Evolutionary conservation across 2,113 vertebrate species (phyloP), one percentile per base, ranked within the genome.

Genomic region (Orthochromis malagaraziensis): DNA sequence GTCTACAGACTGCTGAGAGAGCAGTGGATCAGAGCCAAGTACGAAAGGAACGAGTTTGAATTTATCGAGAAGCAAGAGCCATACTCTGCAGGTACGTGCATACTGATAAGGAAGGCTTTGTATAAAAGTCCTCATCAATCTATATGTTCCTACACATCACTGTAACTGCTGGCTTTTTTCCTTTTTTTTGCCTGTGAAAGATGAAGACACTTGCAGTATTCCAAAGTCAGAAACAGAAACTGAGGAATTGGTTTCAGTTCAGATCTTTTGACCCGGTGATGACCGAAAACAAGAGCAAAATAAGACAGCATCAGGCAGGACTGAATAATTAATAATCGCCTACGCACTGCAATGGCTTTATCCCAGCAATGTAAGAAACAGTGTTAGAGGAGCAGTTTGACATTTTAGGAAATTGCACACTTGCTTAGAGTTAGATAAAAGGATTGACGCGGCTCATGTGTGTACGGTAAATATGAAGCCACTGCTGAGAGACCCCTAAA

Each of bases 1-100:
- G 45, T 83, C 85, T 79, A 1, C 96, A 99, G 98, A 86, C 94
- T 99, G 84, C 97, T 99, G 90, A 97, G 97, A 35, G 98, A 99
- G 88, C 98, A 99, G 95, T 99, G 98, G 98, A 98, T 99, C 95
- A 95, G 97, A 91, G 98, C 98, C 96, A 98, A 98, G 94, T 99
- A 99, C 0, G 98, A 99, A 90, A 96, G 98, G 77, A 97, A 97
- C 79, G 98, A 99, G 88, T 99, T 99, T 94, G 96, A 98, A 87
- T 95, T 97, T 83, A 97, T 96, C 1, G 98, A 99, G 91, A 98
- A 97, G 92, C 98, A 99, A 94, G 98, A 99, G 89, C 97, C 98
- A 35, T 99, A 99, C 90, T 99, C 98, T 21, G 97, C 98, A 97
- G 98, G 98, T 99, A 95, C 79, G 47, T 63, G 21, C 60, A 33